phyloP scores from a whole-genome alignment of 2,888 invertebrate species.

The Leistus spinibarbis region DNA sequence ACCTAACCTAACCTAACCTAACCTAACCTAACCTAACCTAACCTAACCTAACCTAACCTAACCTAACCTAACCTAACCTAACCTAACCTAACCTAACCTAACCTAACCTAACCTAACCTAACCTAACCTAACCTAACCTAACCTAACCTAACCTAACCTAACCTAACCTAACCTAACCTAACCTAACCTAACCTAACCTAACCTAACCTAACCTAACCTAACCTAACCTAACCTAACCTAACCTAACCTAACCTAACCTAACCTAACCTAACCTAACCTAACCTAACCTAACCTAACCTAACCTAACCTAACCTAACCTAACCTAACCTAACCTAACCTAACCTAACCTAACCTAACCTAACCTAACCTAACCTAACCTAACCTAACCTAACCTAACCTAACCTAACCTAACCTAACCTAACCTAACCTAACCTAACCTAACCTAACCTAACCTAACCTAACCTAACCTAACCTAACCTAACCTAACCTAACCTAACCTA shows the following conservation, averaged over 20 bases:
- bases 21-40: conserved; percentile 18
- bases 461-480: too few species aligned
- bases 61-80: conserved; percentile 9
- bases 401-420: conserved; percentile 6
- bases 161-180: conserved; percentile 18
- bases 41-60: conserved; percentile 15
- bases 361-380: conserved; percentile 6
- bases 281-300: conserved; percentile 6
- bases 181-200: conserved; percentile 18
- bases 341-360: conserved; percentile 6
- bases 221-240: conserved; percentile 6
- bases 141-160: conserved; percentile 18
- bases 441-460: too few species aligned
- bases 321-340: conserved; percentile 6
- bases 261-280: conserved; percentile 6
- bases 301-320: conserved; percentile 4
- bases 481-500: too few species aligned
- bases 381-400: conserved; percentile 6
- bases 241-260: conserved; percentile 6
- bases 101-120: conserved; percentile 18
- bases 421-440: conserved; percentile 6
- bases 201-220: conserved; percentile 7
- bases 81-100: conserved; percentile 18
- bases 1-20: conserved; percentile 18
- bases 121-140: conserved; percentile 18